phyloP scores from a whole-genome alignment of 2,888 invertebrate species.

The Microctonus hyperodae region DNA sequence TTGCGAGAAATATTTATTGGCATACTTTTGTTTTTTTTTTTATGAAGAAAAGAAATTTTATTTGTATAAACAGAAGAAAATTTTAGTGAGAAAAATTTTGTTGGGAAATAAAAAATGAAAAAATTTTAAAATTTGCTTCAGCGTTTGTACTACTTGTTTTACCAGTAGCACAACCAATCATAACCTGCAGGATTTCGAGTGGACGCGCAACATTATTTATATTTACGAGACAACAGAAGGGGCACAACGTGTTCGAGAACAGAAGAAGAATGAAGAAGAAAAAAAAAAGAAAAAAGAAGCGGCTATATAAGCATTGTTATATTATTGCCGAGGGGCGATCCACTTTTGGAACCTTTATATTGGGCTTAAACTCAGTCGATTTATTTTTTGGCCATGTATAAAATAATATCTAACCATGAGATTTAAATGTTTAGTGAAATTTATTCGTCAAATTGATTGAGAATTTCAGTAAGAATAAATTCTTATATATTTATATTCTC shows the following conservation, averaged over 20 bases:
- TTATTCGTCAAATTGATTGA: neutral
- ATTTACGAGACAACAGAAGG: conserved; percentile 58
- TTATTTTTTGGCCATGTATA: neutral
- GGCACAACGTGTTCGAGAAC: conserved; percentile 1
- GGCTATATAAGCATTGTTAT: conserved; percentile 41
- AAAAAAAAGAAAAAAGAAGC: conserved; percentile 29
- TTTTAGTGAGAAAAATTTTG: too few species aligned
- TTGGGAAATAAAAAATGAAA: neutral
- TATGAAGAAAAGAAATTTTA: too few species aligned
- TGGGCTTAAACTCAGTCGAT: neutral
- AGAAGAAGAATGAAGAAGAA: too few species aligned
- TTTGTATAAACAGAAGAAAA: too few species aligned
- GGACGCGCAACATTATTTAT: conserved; percentile 62
- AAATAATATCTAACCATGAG: neutral
- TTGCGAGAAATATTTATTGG: conserved; percentile 15
- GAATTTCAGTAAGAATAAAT: neutral
- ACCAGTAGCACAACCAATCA: conserved; percentile 55
- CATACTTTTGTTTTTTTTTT: too few species aligned
- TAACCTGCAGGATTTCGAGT: conserved; percentile 49
- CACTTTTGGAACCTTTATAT: neutral
- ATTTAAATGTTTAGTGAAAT: neutral
- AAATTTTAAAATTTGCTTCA: too few species aligned
- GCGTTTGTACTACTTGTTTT: conserved; percentile 38
- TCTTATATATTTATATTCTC: too few species aligned
- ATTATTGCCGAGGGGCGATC: conserved; percentile 20